These are phyloP conservation scores for Aurelia sp. DNA, from an alignment of 30 jellyfish, hydroid and myxozoan genomes.

Conservation along the genomic window DNA sequence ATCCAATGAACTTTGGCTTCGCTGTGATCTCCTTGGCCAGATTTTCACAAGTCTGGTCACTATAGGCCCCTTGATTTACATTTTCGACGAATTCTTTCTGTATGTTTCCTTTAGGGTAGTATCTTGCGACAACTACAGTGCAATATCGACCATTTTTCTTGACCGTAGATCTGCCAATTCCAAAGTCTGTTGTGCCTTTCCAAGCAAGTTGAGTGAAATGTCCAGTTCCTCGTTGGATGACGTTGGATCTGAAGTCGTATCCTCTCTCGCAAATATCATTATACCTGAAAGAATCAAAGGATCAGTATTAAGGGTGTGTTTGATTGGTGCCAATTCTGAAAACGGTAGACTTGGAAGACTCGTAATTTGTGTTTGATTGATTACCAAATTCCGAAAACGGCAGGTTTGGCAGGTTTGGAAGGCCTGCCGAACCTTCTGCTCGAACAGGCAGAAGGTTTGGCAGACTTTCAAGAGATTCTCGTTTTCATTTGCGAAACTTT, in stretches of 20 bases:
- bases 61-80: conserved; percentile 77
- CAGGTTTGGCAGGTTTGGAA: no score
- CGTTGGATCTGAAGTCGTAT: conserved; percentile 80
- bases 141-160: conserved; percentile 89
- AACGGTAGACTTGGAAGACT: no score
- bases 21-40: conserved; percentile 22
- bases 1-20: conserved; percentile 2
- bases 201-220: conserved; percentile 93
- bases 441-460: no score
- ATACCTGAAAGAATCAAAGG: conserved; percentile 67
- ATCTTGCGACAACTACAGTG: conserved; percentile 90
- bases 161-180: conserved; percentile 88
- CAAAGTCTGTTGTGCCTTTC: conserved; percentile 79
- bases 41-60: conserved; percentile 77
- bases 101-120: conserved; percentile 81
- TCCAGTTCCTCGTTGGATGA: conserved; percentile 75
- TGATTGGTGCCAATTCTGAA: no score
- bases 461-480: no score
- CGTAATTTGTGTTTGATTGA: no score
- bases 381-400: no score
- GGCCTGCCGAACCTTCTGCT: no score
- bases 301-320: neutral
- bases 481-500: no score
- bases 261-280: conserved; percentile 94
- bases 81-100: conserved; percentile 66